Evolutionary conservation across 2,113 vertebrate species (phyloP).

Genomic region (Sapajus apella): DNA sequence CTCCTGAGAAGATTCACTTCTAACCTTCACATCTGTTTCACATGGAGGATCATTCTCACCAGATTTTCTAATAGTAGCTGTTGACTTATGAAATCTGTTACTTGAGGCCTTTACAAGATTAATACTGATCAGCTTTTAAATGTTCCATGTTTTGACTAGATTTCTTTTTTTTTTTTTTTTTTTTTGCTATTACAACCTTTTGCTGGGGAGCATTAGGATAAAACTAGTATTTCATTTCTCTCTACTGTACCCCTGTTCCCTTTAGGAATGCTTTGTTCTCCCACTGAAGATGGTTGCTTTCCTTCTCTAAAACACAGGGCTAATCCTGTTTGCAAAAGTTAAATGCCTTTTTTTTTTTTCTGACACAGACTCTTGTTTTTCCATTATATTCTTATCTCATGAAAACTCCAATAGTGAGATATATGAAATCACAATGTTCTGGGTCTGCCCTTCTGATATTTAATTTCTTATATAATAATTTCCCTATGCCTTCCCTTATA

Average conservation of each 20-base stretch:
- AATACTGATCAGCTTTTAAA: background rate
- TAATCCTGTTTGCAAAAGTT: background rate
- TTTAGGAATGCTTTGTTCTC: background rate
- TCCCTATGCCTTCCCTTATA: background rate
- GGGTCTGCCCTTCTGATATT: background rate
- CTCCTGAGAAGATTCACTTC: background rate
- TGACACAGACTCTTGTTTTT: background rate
- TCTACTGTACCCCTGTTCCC: background rate
- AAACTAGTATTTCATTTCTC: slow-evolving; percentile 14
- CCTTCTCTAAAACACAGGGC: background rate
- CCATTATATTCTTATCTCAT: background rate
- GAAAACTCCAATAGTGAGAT: background rate
- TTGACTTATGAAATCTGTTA: background rate
- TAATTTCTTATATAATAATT: background rate
- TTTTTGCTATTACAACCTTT: background rate
- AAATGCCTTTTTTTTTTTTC: background rate
- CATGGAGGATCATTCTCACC: background rate
- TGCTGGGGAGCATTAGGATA: background rate
- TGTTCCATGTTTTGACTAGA: background rate
- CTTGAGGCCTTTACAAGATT: background rate
- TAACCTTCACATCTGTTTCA: background rate
- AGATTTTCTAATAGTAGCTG: background rate
- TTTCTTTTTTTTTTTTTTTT: background rate
- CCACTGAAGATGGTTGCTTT: background rate
- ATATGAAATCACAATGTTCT: background rate